Evolutionary conservation across 2,888 invertebrate genomes (phyloP).

Genomic region (Tenthredo mesomela): DNA sequence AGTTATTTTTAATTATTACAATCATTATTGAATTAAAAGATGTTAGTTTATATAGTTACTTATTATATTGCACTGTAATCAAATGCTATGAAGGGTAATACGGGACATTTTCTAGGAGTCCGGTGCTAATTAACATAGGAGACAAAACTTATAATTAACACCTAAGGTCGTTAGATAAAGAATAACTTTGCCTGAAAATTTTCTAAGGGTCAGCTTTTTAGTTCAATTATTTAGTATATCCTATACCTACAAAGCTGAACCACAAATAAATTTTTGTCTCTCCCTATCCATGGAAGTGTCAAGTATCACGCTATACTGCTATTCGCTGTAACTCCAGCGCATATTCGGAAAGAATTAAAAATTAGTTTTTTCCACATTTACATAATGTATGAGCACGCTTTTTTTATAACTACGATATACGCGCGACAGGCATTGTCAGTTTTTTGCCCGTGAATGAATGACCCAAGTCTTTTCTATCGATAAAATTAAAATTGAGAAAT

Average conservation of each 20-base stretch:
- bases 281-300: slow-evolving; percentile 45
- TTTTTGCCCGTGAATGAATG: slow-evolving; percentile 15
- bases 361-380: slow-evolving; percentile 23
- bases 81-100: slow-evolving; percentile 65
- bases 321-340: slow-evolving; percentile 12
- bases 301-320: slow-evolving; percentile 44
- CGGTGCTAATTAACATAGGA: slow-evolving; percentile 43
- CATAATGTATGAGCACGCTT: slow-evolving; percentile 33
- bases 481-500: slow-evolving; percentile 36
- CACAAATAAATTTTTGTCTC: slow-evolving; percentile 7
- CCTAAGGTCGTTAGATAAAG: background rate
- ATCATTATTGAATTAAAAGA: slow-evolving; percentile 65
- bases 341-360: slow-evolving; percentile 3
- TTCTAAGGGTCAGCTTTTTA: background rate
- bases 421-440: slow-evolving; percentile 4
- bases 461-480: background rate
- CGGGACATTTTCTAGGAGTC: slow-evolving; percentile 43
- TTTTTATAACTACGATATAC: slow-evolving; percentile 14
- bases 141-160: background rate
- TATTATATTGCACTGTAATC: slow-evolving; percentile 61
- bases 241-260: background rate
- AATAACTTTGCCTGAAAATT: background rate
- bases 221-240: slow-evolving; percentile 40
- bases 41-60: slow-evolving; percentile 70
- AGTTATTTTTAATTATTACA: slow-evolving; percentile 74